These are phyloP conservation scores for Tetragnatha versicolor DNA, from an alignment of 1,140 invertebrate species.

Conservation along the genomic window DNA sequence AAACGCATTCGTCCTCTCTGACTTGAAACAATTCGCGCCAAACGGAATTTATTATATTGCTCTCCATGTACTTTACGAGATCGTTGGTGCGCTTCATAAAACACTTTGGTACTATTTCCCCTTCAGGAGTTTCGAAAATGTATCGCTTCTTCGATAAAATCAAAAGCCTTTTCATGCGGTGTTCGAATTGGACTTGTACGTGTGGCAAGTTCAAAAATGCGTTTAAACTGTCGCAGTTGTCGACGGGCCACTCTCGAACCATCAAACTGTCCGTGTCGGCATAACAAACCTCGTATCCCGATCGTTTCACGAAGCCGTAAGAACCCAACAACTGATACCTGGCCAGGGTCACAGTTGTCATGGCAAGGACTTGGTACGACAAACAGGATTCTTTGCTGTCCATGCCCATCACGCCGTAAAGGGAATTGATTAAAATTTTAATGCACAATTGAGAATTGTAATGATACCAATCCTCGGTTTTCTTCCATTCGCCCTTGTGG, in stretches of 20 bases:
- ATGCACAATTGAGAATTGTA: conserved; percentile 27
- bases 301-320: conserved; percentile 1
- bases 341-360: conserved; percentile 8
- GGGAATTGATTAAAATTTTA: conserved; percentile 20
- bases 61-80: neutral
- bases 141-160: too few relatives aligned
- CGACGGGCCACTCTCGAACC: too few relatives aligned
- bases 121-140: too few relatives aligned
- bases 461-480: neutral
- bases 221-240: too few relatives aligned
- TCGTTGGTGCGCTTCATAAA: conserved; percentile 4
- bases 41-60: neutral
- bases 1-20: neutral
- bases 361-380: neutral
- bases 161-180: too few relatives aligned
- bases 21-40: neutral
- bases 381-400: conserved; percentile 27
- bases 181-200: too few relatives aligned
- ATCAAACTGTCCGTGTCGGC: too few relatives aligned
- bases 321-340: conserved; percentile 15
- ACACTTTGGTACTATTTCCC: neutral
- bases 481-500: neutral
- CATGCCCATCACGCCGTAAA: conserved; percentile 23
- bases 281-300: too few relatives aligned
- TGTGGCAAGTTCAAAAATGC: too few relatives aligned